phyloP scores from a whole-genome alignment of 2,797 vertebrate species.

The Bovichtus diacanthus region DNA sequence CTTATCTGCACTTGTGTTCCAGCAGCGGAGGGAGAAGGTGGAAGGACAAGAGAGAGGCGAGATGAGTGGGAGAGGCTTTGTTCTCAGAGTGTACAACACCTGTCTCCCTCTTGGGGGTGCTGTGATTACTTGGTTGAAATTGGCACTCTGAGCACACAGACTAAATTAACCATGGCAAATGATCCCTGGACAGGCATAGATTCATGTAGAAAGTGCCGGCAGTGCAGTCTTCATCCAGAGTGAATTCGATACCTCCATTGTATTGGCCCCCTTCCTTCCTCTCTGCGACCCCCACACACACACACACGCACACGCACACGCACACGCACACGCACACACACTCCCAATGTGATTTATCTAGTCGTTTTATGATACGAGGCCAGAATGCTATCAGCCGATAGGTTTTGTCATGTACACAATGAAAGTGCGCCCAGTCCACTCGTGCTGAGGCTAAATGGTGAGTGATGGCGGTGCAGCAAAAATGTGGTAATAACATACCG shows the following conservation, averaged over 20 bases:
- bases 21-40: constrained; percentile 40
- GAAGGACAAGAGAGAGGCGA: constrained; percentile 57
- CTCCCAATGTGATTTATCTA: constrained; percentile 69
- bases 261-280: constrained; percentile 40
- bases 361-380: constrained; percentile 71
- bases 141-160: constrained; percentile 64
- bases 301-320: constrained; percentile 35
- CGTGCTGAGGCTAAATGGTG: constrained; percentile 61
- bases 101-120: constrained; percentile 83
- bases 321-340: constrained; percentile 6
- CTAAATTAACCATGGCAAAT: constrained; percentile 82
- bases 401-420: constrained; percentile 76
- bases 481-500: constrained; percentile 34
- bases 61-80: constrained; percentile 55
- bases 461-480: constrained; percentile 40
- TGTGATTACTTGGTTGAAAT: constrained; percentile 80
- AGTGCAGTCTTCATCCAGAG: constrained; percentile 79
- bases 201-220: constrained; percentile 80
- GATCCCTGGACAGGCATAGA: constrained; percentile 79
- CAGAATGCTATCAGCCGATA: constrained; percentile 73
- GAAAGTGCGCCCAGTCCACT: constrained; percentile 51
- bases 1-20: constrained; percentile 59
- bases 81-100: constrained; percentile 51
- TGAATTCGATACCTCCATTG: constrained; percentile 77
- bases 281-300: constrained; percentile 1